These are phyloP conservation scores for Masticophis lateralis DNA, from an alignment of 2,797 vertebrate genomes.

Conservation along the genomic window DNA sequence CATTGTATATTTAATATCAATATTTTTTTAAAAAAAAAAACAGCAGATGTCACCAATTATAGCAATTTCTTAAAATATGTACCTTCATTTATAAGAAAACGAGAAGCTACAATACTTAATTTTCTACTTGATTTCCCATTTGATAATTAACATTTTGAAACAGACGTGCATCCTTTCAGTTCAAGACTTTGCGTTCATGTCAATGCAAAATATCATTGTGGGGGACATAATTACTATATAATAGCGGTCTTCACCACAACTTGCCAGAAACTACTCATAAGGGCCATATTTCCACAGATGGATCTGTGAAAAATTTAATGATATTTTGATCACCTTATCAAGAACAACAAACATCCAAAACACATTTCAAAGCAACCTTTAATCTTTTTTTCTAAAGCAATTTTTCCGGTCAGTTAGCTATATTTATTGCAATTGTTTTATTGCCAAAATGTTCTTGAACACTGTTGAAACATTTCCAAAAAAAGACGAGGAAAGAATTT, in stretches of 20 bases:
- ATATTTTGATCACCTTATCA: neutral
- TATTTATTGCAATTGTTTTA: rapidly evolving
- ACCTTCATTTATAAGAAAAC: neutral
- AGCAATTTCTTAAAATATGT: slow-evolving; percentile 19
- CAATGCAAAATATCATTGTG: slow-evolving; percentile 16
- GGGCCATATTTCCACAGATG: neutral
- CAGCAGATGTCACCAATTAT: neutral
- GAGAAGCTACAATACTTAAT: neutral
- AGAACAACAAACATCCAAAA: neutral
- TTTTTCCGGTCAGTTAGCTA: neutral
- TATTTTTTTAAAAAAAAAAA: neutral
- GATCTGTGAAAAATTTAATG: neutral
- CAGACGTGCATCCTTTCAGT: neutral
- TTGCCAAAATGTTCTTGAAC: neutral
- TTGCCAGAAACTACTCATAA: neutral
- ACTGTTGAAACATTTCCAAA: neutral
- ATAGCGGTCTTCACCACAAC: neutral
- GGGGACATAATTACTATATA: neutral
- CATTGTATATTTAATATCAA: neutral
- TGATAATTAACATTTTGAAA: neutral
- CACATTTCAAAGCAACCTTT: neutral
- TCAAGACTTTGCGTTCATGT: neutral
- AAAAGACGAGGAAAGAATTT: slow-evolving; percentile 49
- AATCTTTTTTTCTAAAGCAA: neutral
- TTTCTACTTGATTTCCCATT: slow-evolving; percentile 23